phyloP scores from a whole-genome alignment of 2,113 vertebrate genomes.

The Poecilia latipinna region DNA sequence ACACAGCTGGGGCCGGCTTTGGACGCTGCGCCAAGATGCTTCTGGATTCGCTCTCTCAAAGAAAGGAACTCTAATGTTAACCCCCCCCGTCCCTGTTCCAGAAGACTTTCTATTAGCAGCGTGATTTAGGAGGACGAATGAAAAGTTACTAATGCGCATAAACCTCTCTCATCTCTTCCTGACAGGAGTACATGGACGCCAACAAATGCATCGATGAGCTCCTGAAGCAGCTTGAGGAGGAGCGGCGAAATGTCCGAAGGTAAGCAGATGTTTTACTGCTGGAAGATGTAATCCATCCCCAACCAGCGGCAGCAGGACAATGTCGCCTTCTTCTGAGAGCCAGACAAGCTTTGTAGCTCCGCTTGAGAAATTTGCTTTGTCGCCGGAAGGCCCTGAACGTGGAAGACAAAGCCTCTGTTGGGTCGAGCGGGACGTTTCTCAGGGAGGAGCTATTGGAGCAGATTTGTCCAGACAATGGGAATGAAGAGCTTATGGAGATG shows the following conservation, averaged over 20 bases:
- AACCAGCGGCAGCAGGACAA: constrained; percentile 60
- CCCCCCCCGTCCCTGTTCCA: constrained; percentile 10
- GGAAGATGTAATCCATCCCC: constrained; percentile 53
- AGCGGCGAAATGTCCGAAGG: constrained; percentile 87
- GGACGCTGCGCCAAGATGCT: constrained; percentile 67
- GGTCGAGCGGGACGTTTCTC: constrained; percentile 69
- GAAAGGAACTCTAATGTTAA: constrained; percentile 46
- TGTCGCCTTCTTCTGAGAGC: constrained; percentile 60
- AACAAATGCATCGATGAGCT: constrained; percentile 89
- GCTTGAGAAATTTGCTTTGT: constrained; percentile 70
- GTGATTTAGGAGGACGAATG: constrained; percentile 3
- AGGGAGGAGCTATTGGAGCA: constrained; percentile 57
- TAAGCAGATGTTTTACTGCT: constrained; percentile 75
- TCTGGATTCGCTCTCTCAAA: constrained; percentile 59
- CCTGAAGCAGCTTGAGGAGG: constrained; percentile 88
- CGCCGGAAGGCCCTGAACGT: constrained; percentile 52
- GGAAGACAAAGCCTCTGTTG: constrained; percentile 60
- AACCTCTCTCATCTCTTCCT: constrained; percentile 40
- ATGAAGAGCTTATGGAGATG: constrained; percentile 71
- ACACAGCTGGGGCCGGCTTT: constrained; percentile 67
- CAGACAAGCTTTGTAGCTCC: constrained; percentile 65
- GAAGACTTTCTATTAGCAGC: constrained; percentile 26
- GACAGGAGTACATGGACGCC: constrained; percentile 90
- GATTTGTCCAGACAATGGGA: constrained; percentile 67
- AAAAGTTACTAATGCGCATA: constrained; percentile 14